Evolutionary conservation across 2,888 invertebrate species (phyloP).

Genomic region (Brachyopa scutellaris): DNA sequence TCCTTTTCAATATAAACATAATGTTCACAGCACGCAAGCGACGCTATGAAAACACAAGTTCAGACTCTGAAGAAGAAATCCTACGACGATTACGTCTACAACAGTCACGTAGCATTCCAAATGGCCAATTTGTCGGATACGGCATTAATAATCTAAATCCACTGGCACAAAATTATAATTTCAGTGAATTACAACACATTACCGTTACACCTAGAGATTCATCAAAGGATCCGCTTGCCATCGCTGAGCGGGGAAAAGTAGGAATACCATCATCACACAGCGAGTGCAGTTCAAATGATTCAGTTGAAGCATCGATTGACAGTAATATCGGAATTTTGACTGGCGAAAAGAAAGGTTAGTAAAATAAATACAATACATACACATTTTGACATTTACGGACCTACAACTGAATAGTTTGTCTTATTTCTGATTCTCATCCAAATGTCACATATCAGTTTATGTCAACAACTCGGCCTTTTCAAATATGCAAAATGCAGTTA

Average conservation of each 20-base stretch:
- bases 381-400: too few relatives aligned
- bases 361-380: too few relatives aligned
- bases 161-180: constrained; percentile 79
- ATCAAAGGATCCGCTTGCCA: constrained; percentile 80
- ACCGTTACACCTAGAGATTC: constrained; percentile 78
- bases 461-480: neutral
- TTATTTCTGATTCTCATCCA: too few relatives aligned
- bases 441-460: too few relatives aligned
- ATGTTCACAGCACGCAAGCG: constrained; percentile 79
- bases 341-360: constrained; percentile 80
- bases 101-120: constrained; percentile 80
- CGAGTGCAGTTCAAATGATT: constrained; percentile 82
- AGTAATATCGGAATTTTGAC: constrained; percentile 80
- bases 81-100: constrained; percentile 84
- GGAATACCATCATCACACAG: constrained; percentile 81
- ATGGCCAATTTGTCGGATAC: constrained; percentile 78
- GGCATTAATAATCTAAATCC: constrained; percentile 79
- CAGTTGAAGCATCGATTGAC: constrained; percentile 81
- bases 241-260: constrained; percentile 81
- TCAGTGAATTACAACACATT: constrained; percentile 80
- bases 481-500: constrained; percentile 5
- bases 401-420: too few relatives aligned
- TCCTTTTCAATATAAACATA: too few relatives aligned
- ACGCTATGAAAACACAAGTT: constrained; percentile 83
- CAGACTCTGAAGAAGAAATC: constrained; percentile 89